phyloP scores from a whole-genome alignment of 92 coral and sea anemone species.

The Pocillopora meandrina region DNA sequence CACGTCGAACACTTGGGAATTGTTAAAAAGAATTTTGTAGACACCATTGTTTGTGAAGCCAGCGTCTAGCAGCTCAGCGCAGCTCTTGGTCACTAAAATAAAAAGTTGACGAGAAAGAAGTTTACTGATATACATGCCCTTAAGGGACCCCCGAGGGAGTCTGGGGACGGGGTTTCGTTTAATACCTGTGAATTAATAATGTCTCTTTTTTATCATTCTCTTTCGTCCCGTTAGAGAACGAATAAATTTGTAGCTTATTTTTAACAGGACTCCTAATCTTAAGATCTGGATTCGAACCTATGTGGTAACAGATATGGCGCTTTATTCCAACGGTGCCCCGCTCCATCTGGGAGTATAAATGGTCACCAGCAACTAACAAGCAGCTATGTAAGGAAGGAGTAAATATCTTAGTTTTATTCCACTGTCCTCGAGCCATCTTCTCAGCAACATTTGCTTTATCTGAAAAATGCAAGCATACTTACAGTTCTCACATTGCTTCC shows the following conservation, averaged over 20 bases:
- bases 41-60: slow-evolving; percentile 4
- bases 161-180: not conserved
- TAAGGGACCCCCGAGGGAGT: not conserved
- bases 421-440: too few species aligned
- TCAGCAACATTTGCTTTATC: not conserved
- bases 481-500: slow-evolving; percentile 1
- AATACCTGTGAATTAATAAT: too few species aligned
- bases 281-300: too few species aligned
- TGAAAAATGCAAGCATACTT: not conserved
- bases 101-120: not conserved
- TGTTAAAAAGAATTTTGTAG: not conserved
- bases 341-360: too few species aligned
- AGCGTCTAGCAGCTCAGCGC: slow-evolving; percentile 11
- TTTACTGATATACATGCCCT: not conserved
- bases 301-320: too few species aligned
- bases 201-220: too few species aligned
- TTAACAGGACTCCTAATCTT: too few species aligned
- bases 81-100: not conserved
- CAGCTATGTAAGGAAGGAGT: not conserved
- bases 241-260: too few species aligned
- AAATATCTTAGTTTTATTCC: too few species aligned
- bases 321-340: too few species aligned
- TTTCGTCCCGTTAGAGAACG: too few species aligned
- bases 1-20: not conserved
- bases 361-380: not conserved